Percentiles rank a stretch among this genome's conserved stretches.
phyloP scores from a whole-genome alignment of 30 jellyfish, hydroid and myxozoan species.

The Chrysaora quinquecirrha region DNA sequence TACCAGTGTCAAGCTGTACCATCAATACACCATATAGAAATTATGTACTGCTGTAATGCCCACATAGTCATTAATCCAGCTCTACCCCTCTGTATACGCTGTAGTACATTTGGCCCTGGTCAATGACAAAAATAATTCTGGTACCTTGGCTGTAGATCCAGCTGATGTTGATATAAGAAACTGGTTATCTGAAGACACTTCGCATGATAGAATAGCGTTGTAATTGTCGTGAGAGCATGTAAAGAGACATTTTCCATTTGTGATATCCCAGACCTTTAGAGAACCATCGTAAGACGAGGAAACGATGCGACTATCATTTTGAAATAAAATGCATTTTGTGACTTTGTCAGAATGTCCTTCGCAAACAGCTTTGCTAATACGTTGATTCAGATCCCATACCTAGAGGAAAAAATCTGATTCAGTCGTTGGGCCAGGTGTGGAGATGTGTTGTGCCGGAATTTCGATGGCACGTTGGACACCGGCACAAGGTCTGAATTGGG shows the following conservation, averaged over 20 bases:
- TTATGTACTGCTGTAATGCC: too few species aligned
- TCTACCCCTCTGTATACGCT: too few species aligned
- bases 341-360: constrained; percentile 63
- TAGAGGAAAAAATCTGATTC: not conserved
- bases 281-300: constrained; percentile 83
- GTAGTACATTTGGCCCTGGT: too few species aligned
- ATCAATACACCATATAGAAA: too few species aligned
- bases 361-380: not conserved
- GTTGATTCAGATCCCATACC: constrained; percentile 51
- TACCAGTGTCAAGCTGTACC: too few species aligned
- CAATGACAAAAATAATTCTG: too few species aligned
- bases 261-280: constrained; percentile 81
- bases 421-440: too few species aligned
- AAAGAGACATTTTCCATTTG: constrained; percentile 37
- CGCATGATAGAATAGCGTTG: constrained; percentile 72
- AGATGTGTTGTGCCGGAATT: too few species aligned
- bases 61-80: too few species aligned
- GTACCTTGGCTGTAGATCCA: constrained; percentile 74
- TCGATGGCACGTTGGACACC: too few species aligned
- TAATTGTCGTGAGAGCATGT: constrained; percentile 66
- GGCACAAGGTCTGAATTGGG: too few species aligned
- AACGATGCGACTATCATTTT: constrained; percentile 10
- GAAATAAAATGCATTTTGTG: constrained; percentile 47
- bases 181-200: constrained; percentile 66
- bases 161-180: constrained; percentile 79